phyloP scores from a whole-genome alignment of 2,113 vertebrate species.

The Cacatua alba region DNA sequence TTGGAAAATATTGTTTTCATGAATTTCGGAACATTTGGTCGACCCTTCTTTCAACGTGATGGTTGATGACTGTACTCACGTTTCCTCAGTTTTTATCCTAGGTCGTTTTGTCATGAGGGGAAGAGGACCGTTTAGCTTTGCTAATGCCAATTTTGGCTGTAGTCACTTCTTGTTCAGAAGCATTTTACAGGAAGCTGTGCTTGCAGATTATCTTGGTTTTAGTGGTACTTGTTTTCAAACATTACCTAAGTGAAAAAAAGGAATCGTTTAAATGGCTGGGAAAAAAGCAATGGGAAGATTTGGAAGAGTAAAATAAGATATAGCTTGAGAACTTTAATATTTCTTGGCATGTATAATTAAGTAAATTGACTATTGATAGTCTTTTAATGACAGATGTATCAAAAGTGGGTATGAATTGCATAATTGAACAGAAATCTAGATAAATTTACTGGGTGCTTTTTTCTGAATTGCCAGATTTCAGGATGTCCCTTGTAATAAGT shows the following conservation, averaged over 20 bases:
- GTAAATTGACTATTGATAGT: not conserved
- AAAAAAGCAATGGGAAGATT: not conserved
- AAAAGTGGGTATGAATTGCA: not conserved
- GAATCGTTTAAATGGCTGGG: not conserved
- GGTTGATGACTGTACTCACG: not conserved
- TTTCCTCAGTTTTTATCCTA: not conserved
- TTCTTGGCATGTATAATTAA: not conserved
- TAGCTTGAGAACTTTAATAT: not conserved
- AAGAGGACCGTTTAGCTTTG: not conserved
- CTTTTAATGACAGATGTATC: not conserved
- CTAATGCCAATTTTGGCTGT: not conserved
- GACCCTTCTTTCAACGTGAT: not conserved
- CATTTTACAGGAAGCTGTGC: not conserved
- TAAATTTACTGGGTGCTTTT: not conserved
- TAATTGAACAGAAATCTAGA: not conserved
- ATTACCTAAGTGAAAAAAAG: not conserved
- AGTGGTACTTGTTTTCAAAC: not conserved
- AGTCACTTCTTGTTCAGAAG: not conserved
- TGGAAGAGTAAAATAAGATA: not conserved
- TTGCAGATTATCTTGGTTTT: not conserved
- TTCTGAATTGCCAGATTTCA: not conserved
- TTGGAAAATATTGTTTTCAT: not conserved
- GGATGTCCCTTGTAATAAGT: not conserved
- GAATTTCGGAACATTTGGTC: not conserved
- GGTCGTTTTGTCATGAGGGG: not conserved